Evolutionary conservation across 2,888 invertebrate genomes (phyloP).

Genomic region (Aphodius granarius): DNA sequence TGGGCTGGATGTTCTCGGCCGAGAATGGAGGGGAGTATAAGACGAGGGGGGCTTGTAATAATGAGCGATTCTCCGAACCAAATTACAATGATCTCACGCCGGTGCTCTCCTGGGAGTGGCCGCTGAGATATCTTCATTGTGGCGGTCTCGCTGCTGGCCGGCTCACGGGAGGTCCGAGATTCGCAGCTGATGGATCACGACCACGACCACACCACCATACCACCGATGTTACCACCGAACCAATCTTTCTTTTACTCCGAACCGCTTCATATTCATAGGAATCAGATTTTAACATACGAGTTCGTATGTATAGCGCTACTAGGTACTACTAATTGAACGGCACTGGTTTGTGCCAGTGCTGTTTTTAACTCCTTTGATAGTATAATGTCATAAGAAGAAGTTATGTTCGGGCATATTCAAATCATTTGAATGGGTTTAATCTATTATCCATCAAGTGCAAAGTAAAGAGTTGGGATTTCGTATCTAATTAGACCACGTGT

Average conservation of each 20-base stretch:
- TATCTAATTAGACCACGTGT: neutral
- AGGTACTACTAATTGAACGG: too few species aligned
- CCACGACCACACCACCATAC: neutral
- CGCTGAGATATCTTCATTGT: conserved; percentile 50
- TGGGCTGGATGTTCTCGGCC: neutral
- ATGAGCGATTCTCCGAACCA: conserved; percentile 46
- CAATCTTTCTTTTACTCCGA: neutral
- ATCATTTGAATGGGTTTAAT: too few species aligned
- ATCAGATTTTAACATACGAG: neutral
- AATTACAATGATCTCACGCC: conserved; percentile 49
- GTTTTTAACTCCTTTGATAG: too few species aligned
- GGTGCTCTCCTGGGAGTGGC: conserved; percentile 43
- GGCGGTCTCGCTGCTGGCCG: conserved; percentile 45
- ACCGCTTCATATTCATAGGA: neutral
- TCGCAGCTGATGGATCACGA: conserved; percentile 17
- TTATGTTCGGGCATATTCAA: too few species aligned
- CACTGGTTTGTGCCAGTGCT: too few species aligned
- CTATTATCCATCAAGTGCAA: neutral
- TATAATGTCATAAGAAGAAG: too few species aligned
- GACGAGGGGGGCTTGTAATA: conserved; percentile 27
- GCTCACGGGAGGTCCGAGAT: conserved; percentile 46
- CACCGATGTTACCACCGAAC: neutral
- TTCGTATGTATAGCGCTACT: too few species aligned
- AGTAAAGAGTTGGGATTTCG: neutral
- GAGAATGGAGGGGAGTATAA: neutral